Evolutionary conservation across 2,113 vertebrate species (phyloP).

Genomic region (Callionymus lyra): DNA sequence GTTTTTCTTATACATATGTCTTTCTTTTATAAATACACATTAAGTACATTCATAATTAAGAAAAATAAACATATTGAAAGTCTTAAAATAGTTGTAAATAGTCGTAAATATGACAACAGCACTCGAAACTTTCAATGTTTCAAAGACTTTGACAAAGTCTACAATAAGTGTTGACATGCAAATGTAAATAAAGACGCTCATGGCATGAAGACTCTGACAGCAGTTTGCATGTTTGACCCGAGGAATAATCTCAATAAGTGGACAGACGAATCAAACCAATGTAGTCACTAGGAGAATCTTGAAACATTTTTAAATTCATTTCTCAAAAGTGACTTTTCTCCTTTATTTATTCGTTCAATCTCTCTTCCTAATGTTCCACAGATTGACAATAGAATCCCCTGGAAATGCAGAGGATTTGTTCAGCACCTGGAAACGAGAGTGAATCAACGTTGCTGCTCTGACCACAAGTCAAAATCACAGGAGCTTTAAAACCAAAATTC

Average conservation of each 20-base stretch:
- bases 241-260: constrained; percentile 71
- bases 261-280: constrained; percentile 68
- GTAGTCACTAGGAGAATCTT: constrained; percentile 60
- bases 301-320: constrained; percentile 24
- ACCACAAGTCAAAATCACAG: constrained; percentile 8
- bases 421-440: constrained; percentile 12
- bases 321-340: constrained; percentile 38
- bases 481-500: constrained; percentile 19
- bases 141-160: no score
- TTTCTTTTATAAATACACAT: no score
- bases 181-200: constrained; percentile 67
- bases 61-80: no score
- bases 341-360: constrained; percentile 17
- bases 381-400: no score
- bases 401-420: constrained; percentile 14
- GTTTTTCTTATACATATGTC: no score
- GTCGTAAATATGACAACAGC: no score
- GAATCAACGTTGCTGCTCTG: constrained; percentile 22
- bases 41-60: no score
- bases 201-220: no score
- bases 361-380: constrained; percentile 4
- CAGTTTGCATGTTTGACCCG: constrained; percentile 70
- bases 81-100: no score
- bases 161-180: no score
- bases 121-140: no score